phyloP scores from a whole-genome alignment of 2,113 vertebrate genomes.

The Halichoerus grypus region DNA sequence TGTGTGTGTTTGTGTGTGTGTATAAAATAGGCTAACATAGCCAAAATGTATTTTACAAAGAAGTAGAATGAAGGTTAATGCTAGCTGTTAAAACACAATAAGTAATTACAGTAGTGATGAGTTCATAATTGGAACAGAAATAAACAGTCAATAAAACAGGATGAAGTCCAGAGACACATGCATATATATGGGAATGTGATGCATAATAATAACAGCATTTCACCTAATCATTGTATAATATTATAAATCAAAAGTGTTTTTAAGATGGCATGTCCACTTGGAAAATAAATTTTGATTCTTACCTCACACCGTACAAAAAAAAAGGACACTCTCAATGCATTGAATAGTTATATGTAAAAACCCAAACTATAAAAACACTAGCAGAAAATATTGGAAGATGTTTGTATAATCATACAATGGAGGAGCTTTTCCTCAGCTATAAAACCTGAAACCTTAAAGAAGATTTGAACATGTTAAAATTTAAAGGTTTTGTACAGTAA shows the following conservation, averaged over 20 bases:
- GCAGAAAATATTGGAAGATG: neutral
- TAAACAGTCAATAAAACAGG: neutral
- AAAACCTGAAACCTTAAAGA: neutral
- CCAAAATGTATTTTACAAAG: neutral
- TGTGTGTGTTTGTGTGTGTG: neutral
- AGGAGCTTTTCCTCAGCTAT: neutral
- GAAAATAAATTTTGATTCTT: neutral
- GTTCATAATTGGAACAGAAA: neutral
- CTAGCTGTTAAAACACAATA: neutral
- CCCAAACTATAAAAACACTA: neutral
- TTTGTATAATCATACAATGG: neutral
- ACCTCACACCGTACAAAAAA: neutral
- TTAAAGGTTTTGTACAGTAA: neutral
- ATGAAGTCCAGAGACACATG: neutral
- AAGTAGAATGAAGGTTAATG: neutral
- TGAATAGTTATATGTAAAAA: neutral
- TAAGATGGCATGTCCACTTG: neutral
- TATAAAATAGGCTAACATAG: neutral
- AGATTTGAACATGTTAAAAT: neutral
- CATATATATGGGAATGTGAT: neutral
- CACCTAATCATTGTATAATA: neutral
- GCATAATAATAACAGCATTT: neutral
- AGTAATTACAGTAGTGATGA: neutral
- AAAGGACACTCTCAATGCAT: neutral
- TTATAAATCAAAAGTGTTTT: neutral